Conservation (phyloP, 2,888 invertebrate genomes). For the Hetaerina titia region DNA sequence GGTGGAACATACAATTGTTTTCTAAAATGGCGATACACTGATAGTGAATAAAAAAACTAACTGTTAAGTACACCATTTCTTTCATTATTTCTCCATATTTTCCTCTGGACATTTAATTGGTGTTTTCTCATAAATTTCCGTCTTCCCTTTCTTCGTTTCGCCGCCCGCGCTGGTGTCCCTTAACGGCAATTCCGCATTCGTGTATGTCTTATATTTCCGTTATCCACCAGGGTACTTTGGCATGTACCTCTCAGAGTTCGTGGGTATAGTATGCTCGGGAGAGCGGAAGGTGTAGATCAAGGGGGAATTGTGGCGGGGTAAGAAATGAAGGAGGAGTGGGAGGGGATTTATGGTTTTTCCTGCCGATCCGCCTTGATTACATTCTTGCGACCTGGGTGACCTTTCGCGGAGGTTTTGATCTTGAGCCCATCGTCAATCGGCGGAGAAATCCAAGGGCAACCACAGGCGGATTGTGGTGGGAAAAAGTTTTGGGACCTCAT, state of each 20-base stretch:
- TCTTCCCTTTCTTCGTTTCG: not conserved
- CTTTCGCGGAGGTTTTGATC: not conserved
- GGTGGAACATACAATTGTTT: too few species aligned
- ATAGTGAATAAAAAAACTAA: too few species aligned
- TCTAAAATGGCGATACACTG: too few species aligned
- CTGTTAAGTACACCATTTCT: too few species aligned
- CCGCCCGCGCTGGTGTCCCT: not conserved
- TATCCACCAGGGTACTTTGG: not conserved
- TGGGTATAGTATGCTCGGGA: not conserved
- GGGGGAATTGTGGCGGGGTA: not conserved
- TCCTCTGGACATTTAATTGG: not conserved
- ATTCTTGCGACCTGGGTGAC: not conserved
- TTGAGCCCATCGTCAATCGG: not conserved
- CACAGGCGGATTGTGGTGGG: not conserved
- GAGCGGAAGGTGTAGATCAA: conserved; percentile 8
- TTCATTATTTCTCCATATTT: not conserved
- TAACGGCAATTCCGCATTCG: not conserved
- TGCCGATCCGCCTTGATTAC: not conserved
- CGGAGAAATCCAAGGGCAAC: not conserved
- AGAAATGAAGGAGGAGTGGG: not conserved
- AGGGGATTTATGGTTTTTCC: not conserved
- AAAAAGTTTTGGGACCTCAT: not conserved
- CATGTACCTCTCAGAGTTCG: not conserved
- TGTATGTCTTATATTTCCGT: not conserved
- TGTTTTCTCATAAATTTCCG: not conserved